Evolutionary conservation across 2,888 invertebrate species (phyloP), one percentile per base, ranked within the genome.

Genomic region (Schizaphis graminum): DNA sequence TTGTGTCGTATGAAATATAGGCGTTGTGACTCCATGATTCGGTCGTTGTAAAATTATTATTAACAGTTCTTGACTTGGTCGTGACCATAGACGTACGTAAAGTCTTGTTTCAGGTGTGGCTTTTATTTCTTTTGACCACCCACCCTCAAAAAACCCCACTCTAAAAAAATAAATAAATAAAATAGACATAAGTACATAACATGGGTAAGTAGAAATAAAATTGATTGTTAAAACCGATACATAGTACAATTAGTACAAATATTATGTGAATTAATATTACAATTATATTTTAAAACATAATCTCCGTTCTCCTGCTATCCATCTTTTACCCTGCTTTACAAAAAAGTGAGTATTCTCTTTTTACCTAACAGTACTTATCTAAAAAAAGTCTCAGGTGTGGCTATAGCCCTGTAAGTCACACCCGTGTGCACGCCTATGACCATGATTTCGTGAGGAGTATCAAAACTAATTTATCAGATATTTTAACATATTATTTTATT

Each of bases 211-310:
- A 84, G 13, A 84, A 35, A 41, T 84, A 84, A n/a, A 84, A 84
- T 84, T 10, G 13, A 84, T 84, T 84, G 47, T 47, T 47, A 26
- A 86, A 86, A 47, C 85, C 24, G 26, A 85, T 85, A 44, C 24
- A 26, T 44, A 85, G 26, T 85, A 47, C 41, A 44, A 35, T 84
- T 84, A 84, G 84, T 16, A 84, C 41, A 84, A 84, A 35, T 35
- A 84, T 84, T 84, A 84, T 84, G n/a, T 35, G 84, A 84, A 35
- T 84, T n/a, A 86, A 47, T 86, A 86, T 86, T 86, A 24, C 44
- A 86, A 86, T 84, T 84, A 13, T 86, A 44, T 44, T 44, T 47
- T 86, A 26, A 86, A 86, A 11, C 44, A 86, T 86, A 86, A 86
- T 86, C 86, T 86, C 47, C 28, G 13, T 86, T 86, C 47, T 86